Conservation (phyloP, 2,888 invertebrate genomes). For the Dioctria linearis region DNA sequence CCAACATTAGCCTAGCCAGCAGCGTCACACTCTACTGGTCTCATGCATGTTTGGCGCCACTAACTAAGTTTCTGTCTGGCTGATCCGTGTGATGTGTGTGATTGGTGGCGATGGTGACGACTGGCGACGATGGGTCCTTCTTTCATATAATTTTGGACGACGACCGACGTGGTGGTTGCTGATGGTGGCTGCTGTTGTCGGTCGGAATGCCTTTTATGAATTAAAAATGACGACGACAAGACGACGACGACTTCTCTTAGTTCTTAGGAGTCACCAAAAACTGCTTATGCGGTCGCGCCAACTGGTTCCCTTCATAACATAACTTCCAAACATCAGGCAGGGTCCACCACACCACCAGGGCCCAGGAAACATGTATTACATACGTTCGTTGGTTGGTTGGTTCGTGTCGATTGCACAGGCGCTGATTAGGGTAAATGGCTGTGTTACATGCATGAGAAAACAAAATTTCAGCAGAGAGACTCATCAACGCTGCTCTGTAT, state of each 20-base stretch:
- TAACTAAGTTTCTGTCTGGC: conserved; percentile 31
- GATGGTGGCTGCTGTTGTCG: not conserved
- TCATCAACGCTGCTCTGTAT: too few species aligned
- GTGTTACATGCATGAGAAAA: conserved; percentile 3
- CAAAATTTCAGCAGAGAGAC: not conserved
- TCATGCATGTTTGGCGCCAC: conserved; percentile 41
- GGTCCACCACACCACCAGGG: too few species aligned
- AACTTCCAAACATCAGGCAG: not conserved
- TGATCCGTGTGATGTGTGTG: not conserved
- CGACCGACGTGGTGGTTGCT: not conserved
- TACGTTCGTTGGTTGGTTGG: too few species aligned
- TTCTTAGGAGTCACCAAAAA: not conserved
- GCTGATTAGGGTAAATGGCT: not conserved
- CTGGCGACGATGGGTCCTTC: too few species aligned
- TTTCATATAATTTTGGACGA: too few species aligned
- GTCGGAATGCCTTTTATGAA: not conserved
- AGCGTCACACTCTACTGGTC: conserved; percentile 44
- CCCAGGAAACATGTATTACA: too few species aligned
- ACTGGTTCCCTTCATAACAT: not conserved
- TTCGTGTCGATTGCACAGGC: not conserved
- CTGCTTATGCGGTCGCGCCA: not conserved
- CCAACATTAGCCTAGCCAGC: too few species aligned
- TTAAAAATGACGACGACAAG: not conserved
- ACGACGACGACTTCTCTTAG: not conserved
- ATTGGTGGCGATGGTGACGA: too few species aligned